A percentile compares a stretch with the other conserved stretches of the same genome.
Conservation (phyloP, 2,113 vertebrate genomes). For the Mellivora capensis region DNA sequence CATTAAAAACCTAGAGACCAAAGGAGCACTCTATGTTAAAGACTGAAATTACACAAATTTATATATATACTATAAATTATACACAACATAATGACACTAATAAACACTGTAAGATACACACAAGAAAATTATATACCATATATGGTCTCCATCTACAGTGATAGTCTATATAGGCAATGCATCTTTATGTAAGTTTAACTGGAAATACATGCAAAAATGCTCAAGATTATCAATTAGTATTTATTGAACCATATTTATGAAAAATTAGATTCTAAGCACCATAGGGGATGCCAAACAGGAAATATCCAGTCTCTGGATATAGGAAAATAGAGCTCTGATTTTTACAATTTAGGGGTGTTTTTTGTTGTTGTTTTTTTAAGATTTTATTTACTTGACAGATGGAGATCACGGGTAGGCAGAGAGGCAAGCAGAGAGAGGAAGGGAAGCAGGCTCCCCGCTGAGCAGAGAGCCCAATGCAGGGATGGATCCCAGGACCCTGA, state of each 20-base stretch:
- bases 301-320: not conserved
- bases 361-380: not conserved
- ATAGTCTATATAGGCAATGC: not conserved
- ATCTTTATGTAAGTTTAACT: slow-evolving; percentile 12
- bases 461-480: too few relatives aligned
- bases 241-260: not conserved
- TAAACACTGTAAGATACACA: not conserved
- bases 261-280: not conserved
- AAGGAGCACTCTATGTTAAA: not conserved
- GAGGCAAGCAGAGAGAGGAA: too few relatives aligned
- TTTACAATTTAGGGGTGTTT: not conserved
- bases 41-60: not conserved
- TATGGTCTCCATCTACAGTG: not conserved
- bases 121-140: not conserved
- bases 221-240: not conserved
- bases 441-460: too few relatives aligned
- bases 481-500: too few relatives aligned
- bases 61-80: not conserved
- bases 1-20: not conserved
- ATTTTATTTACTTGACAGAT: too few relatives aligned
- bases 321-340: not conserved
- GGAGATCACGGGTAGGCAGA: too few relatives aligned
- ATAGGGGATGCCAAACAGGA: not conserved
- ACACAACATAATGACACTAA: not conserved
- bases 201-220: not conserved